A percentile compares a stretch with the other conserved stretches of the same genome.
Conservation (phyloP, 1,140 invertebrate genomes). For the Tenebrio molitor region DNA sequence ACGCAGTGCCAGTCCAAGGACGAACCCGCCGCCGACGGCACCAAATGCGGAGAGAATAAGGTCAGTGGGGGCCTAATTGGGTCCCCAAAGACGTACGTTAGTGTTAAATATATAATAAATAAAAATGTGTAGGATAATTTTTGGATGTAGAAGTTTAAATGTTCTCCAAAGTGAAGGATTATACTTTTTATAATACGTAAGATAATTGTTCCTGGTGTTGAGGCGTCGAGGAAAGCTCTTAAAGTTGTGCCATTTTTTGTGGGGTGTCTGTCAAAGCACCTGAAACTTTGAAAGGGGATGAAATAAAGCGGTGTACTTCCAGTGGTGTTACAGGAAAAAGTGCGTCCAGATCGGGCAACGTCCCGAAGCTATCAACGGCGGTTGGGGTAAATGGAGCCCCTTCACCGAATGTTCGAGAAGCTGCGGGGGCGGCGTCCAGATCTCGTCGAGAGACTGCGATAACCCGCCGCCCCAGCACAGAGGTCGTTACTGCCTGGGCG, state of each 20-base stretch:
- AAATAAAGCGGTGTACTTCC: no score
- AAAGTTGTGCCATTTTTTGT: no score
- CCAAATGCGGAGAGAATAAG: slow-evolving; percentile 74
- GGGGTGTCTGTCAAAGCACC: no score
- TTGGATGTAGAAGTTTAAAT: no score
- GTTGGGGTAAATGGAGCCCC: slow-evolving; percentile 74
- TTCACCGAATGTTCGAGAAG: slow-evolving; percentile 73
- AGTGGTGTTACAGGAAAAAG: slow-evolving; percentile 78
- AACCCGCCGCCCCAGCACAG: slow-evolving; percentile 72
- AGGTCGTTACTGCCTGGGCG: slow-evolving; percentile 74
- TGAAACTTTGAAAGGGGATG: no score
- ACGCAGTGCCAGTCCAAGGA: slow-evolving; percentile 71
- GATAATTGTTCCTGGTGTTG: no score
- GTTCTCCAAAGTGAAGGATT: no score
- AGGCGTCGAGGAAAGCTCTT: no score
- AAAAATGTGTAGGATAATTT: no score
- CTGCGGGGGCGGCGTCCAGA: slow-evolving; percentile 75
- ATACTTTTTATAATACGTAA: no score
- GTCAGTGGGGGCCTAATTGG: slow-evolving; percentile 56
- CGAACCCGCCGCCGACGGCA: slow-evolving; percentile 77
- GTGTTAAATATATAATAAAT: no score
- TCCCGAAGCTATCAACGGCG: slow-evolving; percentile 75
- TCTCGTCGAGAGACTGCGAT: slow-evolving; percentile 68
- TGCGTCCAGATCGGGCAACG: slow-evolving; percentile 75
- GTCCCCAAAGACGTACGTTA: no score